Conservation (phyloP, 2,113 vertebrate species). For the Grantiella picta region DNA sequence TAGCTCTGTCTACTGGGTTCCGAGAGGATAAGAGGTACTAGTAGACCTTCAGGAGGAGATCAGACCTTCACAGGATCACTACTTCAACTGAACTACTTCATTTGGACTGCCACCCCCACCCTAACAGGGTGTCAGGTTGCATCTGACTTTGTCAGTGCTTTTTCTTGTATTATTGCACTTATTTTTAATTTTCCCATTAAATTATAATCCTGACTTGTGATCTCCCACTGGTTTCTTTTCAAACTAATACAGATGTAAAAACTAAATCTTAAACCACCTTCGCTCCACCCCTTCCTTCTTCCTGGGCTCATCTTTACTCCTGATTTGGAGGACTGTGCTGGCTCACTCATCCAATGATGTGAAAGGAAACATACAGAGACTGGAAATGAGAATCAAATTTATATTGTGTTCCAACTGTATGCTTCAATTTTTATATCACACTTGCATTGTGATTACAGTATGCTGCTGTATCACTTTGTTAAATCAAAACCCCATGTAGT, state of each 20-base stretch:
- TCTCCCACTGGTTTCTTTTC: too few relatives aligned
- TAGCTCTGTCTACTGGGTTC: too few relatives aligned
- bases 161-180: too few relatives aligned
- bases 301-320: not conserved
- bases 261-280: not conserved
- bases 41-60: too few relatives aligned
- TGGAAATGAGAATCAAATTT: not conserved
- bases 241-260: not conserved
- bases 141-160: too few relatives aligned
- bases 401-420: not conserved
- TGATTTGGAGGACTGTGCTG: not conserved
- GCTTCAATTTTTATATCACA: not conserved
- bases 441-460: not conserved
- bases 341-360: not conserved
- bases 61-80: too few relatives aligned
- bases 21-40: too few relatives aligned
- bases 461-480: not conserved
- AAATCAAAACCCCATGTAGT: not conserved
- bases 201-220: too few relatives aligned
- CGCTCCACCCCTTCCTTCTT: not conserved
- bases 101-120: too few relatives aligned
- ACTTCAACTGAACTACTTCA: too few relatives aligned
- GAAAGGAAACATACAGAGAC: not conserved
- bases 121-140: too few relatives aligned
- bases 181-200: too few relatives aligned